Conservation (phyloP, 1,140 invertebrate genomes). For the Pachyrhynchus sulphureomaculatus region DNA sequence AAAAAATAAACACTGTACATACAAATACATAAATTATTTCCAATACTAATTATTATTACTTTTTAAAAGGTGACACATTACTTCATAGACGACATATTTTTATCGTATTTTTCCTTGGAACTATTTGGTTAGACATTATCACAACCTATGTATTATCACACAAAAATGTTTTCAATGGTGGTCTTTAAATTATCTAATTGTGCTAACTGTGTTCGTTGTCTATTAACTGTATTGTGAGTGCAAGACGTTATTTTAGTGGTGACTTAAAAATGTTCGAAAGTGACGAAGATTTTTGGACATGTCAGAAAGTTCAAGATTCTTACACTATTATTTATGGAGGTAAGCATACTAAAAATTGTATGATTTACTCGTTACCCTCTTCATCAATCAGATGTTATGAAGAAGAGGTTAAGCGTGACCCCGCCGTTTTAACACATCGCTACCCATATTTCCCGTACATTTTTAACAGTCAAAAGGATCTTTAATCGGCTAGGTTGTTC, state of each 20-base stretch:
- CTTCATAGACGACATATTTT: not conserved
- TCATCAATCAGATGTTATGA: too few relatives aligned
- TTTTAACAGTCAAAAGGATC: too few relatives aligned
- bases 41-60: not conserved
- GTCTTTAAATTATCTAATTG: not conserved
- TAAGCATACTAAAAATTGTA: conserved; percentile 10
- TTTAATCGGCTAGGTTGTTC: too few relatives aligned
- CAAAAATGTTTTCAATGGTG: conserved; percentile 8
- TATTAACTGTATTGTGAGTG: not conserved
- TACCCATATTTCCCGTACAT: too few relatives aligned
- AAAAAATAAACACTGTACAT: too few relatives aligned
- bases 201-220: not conserved
- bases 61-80: not conserved
- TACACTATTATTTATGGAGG: conserved; percentile 11
- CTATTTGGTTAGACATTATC: conserved; percentile 25
- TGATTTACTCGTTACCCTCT: too few relatives aligned
- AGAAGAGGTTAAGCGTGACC: too few relatives aligned
- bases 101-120: conserved; percentile 11
- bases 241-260: not conserved
- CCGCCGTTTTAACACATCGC: too few relatives aligned
- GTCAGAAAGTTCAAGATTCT: conserved; percentile 17
- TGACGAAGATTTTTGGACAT: conserved; percentile 11
- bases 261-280: conserved; percentile 10
- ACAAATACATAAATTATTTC: too few relatives aligned
- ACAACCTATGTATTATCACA: too few relatives aligned